Conservation (phyloP, 1,140 invertebrate genomes). For the Orussus abietinus region DNA sequence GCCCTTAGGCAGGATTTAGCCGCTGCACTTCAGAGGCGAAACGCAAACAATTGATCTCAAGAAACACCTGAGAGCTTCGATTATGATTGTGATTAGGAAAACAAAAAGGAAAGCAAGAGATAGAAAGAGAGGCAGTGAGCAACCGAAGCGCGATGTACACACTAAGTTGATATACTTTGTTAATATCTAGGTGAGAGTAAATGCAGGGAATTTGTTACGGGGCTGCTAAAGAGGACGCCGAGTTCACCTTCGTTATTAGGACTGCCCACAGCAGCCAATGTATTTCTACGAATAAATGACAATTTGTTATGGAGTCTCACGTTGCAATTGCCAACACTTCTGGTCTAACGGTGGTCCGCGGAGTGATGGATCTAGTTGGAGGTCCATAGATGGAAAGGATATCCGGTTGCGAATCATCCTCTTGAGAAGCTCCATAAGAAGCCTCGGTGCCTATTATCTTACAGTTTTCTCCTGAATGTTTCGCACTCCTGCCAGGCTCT, state of each 20-base stretch:
- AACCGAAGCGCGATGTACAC: conserved; percentile 17
- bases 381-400: too few species aligned
- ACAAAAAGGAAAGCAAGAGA: conserved; percentile 23
- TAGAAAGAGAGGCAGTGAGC: conserved; percentile 9
- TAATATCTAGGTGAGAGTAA: conserved; percentile 24
- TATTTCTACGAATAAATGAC: conserved; percentile 45
- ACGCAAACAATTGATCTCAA: conserved; percentile 57
- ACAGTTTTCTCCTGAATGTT: too few species aligned
- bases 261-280: too few species aligned
- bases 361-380: too few species aligned
- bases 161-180: conserved; percentile 34
- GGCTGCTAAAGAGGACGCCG: conserved; percentile 28
- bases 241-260: too few species aligned
- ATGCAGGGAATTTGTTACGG: conserved; percentile 41
- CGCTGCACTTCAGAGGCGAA: conserved; percentile 72
- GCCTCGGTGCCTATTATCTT: conserved; percentile 20
- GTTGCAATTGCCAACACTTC: too few species aligned
- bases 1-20: conserved; percentile 84
- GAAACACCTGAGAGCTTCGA: conserved; percentile 39
- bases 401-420: too few species aligned
- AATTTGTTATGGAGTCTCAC: conserved; percentile 42
- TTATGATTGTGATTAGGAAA: conserved; percentile 49
- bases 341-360: too few species aligned
- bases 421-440: conserved; percentile 20
- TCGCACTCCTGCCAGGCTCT: too few species aligned